Conservation (phyloP, 2,888 invertebrate species). For the Trisateles emortualis region DNA sequence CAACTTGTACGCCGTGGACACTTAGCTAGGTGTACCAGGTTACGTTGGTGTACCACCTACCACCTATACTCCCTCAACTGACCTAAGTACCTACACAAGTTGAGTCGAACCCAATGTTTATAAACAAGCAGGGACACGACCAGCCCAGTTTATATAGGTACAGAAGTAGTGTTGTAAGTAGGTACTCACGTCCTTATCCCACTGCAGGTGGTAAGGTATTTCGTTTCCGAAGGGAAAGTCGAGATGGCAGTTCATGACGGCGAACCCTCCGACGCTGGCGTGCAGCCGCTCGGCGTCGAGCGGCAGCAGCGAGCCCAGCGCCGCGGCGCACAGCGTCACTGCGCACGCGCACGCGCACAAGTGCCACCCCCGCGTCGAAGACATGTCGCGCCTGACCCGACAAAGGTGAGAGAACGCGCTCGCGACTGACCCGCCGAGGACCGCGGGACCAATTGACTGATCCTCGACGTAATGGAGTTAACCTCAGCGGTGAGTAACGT, state of each 20-base stretch:
- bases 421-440: constrained; percentile 26
- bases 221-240: constrained; percentile 95
- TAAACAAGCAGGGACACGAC: not conserved
- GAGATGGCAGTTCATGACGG: constrained; percentile 93
- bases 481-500: constrained; percentile 44
- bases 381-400: constrained; percentile 15
- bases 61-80: too few species aligned
- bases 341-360: too few species aligned
- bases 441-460: constrained; percentile 45
- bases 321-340: constrained; percentile 28
- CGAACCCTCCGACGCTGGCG: constrained; percentile 92
- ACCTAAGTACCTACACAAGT: too few species aligned
- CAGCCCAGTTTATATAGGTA: not conserved
- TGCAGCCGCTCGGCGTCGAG: constrained; percentile 82
- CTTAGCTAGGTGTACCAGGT: too few species aligned
- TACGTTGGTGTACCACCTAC: too few species aligned
- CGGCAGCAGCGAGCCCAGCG: constrained; percentile 66
- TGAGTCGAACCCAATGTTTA: too few species aligned
- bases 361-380: constrained; percentile 23
- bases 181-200: constrained; percentile 94
- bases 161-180: not conserved
- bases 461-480: constrained; percentile 41
- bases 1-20: too few species aligned
- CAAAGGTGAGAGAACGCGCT: constrained; percentile 10
- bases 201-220: constrained; percentile 95